Evolutionary conservation across 2,888 invertebrate genomes (phyloP).

Genomic region (Glyphotaelius pellucidus): DNA sequence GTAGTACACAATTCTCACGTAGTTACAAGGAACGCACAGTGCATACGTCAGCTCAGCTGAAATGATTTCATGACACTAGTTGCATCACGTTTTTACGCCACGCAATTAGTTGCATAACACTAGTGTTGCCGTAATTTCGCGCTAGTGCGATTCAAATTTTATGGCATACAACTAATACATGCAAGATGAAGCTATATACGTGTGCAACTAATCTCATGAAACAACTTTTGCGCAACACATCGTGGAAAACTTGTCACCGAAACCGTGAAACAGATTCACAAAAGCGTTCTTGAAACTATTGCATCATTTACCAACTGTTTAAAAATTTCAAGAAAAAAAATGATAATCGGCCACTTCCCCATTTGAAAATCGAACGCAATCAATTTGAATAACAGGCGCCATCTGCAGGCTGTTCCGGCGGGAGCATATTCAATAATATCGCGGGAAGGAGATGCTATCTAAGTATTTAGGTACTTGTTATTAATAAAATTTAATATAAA

Average conservation of each 20-base stretch:
- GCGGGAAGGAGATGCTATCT: conserved; percentile 28
- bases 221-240: neutral
- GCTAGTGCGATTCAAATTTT: no score
- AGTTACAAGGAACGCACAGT: no score
- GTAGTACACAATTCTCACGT: no score
- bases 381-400: conserved; percentile 27
- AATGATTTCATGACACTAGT: no score
- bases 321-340: neutral
- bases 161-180: no score
- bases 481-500: conserved; percentile 55
- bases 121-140: no score
- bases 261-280: neutral
- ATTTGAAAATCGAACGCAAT: conserved; percentile 18
- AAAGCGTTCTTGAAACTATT: neutral
- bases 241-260: neutral
- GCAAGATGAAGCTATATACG: no score
- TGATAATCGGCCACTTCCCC: conserved; percentile 14
- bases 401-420: neutral
- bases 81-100: no score
- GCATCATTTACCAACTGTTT: neutral
- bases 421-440: conserved; percentile 42
- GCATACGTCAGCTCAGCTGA: no score
- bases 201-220: no score
- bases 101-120: no score
- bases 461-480: conserved; percentile 36